Evolutionary conservation across 2,113 vertebrate genomes (phyloP).

Genomic region (Typhlomys cinereus): DNA sequence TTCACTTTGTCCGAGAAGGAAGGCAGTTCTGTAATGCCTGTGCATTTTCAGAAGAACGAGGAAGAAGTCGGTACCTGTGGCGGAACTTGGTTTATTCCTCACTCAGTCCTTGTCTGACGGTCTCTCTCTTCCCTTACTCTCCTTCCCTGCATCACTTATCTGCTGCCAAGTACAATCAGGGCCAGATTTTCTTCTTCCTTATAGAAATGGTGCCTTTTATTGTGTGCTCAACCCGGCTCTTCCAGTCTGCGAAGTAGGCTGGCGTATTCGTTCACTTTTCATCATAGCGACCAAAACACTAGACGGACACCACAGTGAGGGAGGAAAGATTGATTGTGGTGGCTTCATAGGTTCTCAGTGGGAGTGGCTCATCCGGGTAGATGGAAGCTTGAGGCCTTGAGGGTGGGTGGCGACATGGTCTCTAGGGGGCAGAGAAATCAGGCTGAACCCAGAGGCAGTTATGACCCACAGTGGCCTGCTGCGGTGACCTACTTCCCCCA

Average conservation of each 20-base stretch:
- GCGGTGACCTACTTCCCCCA: background rate
- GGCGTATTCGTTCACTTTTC: background rate
- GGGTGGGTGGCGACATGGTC: no score
- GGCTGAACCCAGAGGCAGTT: background rate
- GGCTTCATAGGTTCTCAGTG: background rate
- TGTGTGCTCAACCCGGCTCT: background rate
- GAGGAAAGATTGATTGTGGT: background rate
- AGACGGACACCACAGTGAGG: background rate
- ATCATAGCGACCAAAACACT: background rate
- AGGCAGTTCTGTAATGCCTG: background rate
- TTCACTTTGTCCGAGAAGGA: background rate
- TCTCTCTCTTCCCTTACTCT: background rate
- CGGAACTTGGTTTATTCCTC: background rate
- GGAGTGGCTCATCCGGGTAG: background rate
- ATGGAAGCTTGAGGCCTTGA: background rate
- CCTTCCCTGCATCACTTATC: background rate
- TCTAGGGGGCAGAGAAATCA: background rate
- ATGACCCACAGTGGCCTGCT: background rate
- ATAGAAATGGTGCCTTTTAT: background rate
- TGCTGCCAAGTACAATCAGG: background rate
- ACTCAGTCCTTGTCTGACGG: accelerated
- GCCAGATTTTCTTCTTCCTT: background rate
- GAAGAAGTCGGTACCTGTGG: background rate
- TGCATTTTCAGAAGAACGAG: background rate
- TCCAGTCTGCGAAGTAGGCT: background rate